These are phyloP conservation scores for Platerodrilus igneus DNA, from an alignment of 2,888 invertebrate species.

Conservation along the genomic window DNA sequence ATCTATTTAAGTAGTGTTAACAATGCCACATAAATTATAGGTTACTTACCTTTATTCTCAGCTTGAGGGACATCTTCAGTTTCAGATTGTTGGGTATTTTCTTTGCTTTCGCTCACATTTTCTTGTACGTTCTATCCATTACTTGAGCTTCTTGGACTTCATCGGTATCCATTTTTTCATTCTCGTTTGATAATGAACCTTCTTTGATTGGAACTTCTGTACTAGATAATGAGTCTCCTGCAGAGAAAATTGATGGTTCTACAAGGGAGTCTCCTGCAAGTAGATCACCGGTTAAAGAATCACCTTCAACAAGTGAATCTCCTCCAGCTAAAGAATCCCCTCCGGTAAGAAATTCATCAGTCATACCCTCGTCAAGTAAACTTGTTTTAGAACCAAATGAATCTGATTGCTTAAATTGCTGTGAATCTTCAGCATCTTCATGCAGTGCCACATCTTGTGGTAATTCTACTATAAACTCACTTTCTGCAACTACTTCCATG, in stretches of 20 bases:
- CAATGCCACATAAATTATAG: too few species aligned
- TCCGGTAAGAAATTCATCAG: too few species aligned
- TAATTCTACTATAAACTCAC: slow-evolving; percentile 11
- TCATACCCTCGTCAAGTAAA: slow-evolving; percentile 13
- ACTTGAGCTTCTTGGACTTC: neutral
- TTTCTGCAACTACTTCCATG: slow-evolving; percentile 14
- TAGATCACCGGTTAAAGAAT: too few species aligned
- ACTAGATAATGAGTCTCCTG: too few species aligned
- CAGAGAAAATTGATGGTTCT: too few species aligned
- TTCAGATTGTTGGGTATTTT: neutral
- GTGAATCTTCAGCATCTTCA: slow-evolving; percentile 8
- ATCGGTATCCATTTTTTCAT: neutral
- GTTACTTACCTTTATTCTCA: too few species aligned
- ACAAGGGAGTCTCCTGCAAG: too few species aligned
- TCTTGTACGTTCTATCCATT: slow-evolving; percentile 1
- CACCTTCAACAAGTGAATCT: too few species aligned
- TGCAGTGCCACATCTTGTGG: slow-evolving; percentile 1
- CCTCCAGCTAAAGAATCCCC: too few species aligned
- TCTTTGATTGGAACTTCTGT: neutral
- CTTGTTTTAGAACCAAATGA: slow-evolving; percentile 14
- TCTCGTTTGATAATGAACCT: neutral
- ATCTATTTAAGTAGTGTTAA: too few species aligned
- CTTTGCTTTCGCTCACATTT: slow-evolving; percentile 1
- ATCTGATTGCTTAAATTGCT: slow-evolving; percentile 1
- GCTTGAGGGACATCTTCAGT: neutral